Conservation (phyloP, 1,140 invertebrate species). For the Sarcophaga peregrina region DNA sequence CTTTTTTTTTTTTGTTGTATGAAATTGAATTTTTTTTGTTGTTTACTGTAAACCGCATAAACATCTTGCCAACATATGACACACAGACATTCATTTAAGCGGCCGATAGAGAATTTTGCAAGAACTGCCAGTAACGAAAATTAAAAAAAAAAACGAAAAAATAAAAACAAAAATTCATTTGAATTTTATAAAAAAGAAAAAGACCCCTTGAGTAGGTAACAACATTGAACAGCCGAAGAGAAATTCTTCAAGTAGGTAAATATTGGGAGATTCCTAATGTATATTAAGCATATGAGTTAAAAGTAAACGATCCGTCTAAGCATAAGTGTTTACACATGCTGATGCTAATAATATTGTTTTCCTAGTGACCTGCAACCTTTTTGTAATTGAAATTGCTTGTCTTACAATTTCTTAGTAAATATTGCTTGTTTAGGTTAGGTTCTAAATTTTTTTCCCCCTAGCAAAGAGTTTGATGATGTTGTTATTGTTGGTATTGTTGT, state of each 20-base stretch:
- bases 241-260: constrained; percentile 60
- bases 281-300: not conserved
- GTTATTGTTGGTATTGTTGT: not conserved
- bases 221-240: not conserved
- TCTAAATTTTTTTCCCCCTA: not conserved
- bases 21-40: not conserved
- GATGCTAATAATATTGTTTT: too few species aligned
- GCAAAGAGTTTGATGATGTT: not conserved
- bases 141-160: not conserved
- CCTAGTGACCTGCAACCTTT: not conserved
- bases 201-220: constrained; percentile 34
- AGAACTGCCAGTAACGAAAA: constrained; percentile 24
- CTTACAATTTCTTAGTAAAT: not conserved
- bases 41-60: too few species aligned
- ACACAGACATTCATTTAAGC: constrained; percentile 28
- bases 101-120: constrained; percentile 21
- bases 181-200: not conserved
- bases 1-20: not conserved
- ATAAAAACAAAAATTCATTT: not conserved
- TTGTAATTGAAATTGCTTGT: not conserved
- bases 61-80: constrained; percentile 44
- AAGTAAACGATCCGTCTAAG: not conserved
- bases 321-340: constrained; percentile 8
- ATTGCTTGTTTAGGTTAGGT: not conserved
- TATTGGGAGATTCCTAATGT: not conserved